phyloP scores from a whole-genome alignment of 2,797 vertebrate species.

The Pseudochirops corinnae region DNA sequence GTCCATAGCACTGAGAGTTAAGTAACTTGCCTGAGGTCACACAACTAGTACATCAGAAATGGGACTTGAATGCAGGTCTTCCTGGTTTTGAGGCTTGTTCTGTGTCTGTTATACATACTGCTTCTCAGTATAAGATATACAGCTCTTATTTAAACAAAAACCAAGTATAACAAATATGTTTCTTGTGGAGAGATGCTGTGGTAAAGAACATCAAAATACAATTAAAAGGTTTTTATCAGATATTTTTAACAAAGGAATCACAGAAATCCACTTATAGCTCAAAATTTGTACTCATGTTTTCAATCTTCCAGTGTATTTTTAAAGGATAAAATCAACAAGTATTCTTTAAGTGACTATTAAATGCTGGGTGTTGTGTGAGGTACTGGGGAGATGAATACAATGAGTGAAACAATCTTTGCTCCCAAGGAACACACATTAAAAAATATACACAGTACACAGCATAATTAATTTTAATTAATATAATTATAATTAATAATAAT shows the following conservation, averaged over 20 bases:
- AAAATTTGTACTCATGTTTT: neutral
- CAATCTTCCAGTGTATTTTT: slow-evolving; percentile 15
- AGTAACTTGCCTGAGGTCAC: neutral
- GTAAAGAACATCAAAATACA: slow-evolving; percentile 30
- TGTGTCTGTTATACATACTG: neutral
- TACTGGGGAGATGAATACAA: neutral
- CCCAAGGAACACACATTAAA: neutral
- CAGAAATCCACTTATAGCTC: slow-evolving; percentile 31
- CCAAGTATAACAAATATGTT: neutral
- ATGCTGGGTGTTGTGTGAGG: no score
- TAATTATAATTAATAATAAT: no score
- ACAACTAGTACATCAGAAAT: no score
- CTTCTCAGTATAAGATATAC: neutral
- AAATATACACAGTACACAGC: neutral
- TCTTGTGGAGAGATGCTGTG: slow-evolving; percentile 16
- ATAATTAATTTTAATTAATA: no score
- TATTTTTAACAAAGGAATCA: slow-evolving; percentile 29
- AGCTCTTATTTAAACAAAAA: neutral
- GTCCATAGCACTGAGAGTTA: neutral
- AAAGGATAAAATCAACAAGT: neutral
- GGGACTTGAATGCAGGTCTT: neutral
- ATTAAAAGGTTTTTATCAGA: slow-evolving; percentile 22
- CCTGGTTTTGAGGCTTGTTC: neutral
- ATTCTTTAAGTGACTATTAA: neutral
- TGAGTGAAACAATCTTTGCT: neutral